Evolutionary conservation across 2,113 vertebrate species (phyloP).

Genomic region (Paraplagusia blochii): DNA sequence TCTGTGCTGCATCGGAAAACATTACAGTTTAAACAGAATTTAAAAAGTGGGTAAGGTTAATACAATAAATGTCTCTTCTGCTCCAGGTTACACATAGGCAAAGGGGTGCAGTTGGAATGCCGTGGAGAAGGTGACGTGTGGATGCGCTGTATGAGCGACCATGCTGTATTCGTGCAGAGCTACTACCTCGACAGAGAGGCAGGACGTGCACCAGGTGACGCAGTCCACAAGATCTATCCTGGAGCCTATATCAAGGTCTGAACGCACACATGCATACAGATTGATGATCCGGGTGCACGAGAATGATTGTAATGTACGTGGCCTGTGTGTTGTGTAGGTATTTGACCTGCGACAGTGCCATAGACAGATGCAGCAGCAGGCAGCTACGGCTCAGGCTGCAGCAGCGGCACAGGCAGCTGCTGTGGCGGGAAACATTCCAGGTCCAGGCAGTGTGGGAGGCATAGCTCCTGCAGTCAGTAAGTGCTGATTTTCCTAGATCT

Average conservation of each 20-base stretch:
- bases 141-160: constrained; percentile 79
- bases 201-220: constrained; percentile 79
- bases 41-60: background rate
- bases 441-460: constrained; percentile 76
- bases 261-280: background rate
- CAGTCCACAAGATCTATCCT: constrained; percentile 83
- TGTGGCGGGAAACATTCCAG: constrained; percentile 76
- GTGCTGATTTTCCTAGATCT: constrained; percentile 14
- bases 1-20: too few relatives aligned
- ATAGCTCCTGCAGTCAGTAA: constrained; percentile 79
- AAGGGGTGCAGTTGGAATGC: constrained; percentile 77
- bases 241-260: constrained; percentile 79
- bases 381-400: constrained; percentile 75
- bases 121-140: constrained; percentile 77
- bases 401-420: constrained; percentile 76
- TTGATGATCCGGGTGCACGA: background rate
- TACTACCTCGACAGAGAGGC: constrained; percentile 81
- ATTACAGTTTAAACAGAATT: too few relatives aligned
- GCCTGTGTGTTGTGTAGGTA: constrained; percentile 61
- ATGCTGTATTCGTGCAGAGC: constrained; percentile 81
- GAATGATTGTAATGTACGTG: background rate
- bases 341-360: constrained; percentile 83
- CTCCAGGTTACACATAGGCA: constrained; percentile 76
- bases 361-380: constrained; percentile 84
- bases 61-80: background rate